These are phyloP conservation scores for Bellardia bayeri DNA, from an alignment of 2,888 invertebrate species.

Conservation along the genomic window DNA sequence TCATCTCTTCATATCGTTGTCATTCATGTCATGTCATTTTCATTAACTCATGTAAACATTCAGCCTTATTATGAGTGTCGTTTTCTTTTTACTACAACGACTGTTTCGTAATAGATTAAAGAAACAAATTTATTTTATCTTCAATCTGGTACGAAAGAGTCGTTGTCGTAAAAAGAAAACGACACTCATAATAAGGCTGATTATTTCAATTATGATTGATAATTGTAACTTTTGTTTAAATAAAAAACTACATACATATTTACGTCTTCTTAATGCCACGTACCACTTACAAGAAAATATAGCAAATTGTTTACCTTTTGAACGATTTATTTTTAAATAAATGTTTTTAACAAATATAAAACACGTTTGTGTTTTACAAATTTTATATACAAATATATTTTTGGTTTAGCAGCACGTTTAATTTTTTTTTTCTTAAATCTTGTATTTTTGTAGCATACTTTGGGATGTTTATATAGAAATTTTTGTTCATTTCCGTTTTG, in stretches of 20 bases:
- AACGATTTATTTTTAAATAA: slow-evolving; percentile 6
- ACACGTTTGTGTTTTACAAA: neutral
- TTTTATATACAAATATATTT: neutral
- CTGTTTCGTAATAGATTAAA: no score
- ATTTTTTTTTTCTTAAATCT: slow-evolving; percentile 24
- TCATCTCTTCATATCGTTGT: slow-evolving; percentile 35
- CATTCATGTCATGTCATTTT: slow-evolving; percentile 39
- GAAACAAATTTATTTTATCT: no score
- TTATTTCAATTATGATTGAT: slow-evolving; percentile 5
- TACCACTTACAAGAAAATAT: neutral
- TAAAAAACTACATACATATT: neutral
- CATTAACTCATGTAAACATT: slow-evolving; percentile 19
- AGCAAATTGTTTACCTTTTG: slow-evolving; percentile 15
- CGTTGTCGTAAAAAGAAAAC: no score
- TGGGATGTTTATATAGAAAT: slow-evolving; percentile 23
- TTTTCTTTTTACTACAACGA: no score
- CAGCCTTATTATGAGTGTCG: no score
- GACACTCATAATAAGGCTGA: no score
- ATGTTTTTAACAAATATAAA: neutral
- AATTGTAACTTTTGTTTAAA: neutral
- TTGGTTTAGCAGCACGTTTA: slow-evolving; percentile 48
- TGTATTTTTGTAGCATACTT: slow-evolving; percentile 50
- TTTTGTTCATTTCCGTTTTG: slow-evolving; percentile 8
- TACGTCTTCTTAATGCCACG: neutral
- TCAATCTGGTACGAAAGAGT: no score